Evolutionary conservation across 2,888 invertebrate genomes (phyloP), one percentile per base, ranked within the genome.

Genomic region (Bruchidius siliquastri): DNA sequence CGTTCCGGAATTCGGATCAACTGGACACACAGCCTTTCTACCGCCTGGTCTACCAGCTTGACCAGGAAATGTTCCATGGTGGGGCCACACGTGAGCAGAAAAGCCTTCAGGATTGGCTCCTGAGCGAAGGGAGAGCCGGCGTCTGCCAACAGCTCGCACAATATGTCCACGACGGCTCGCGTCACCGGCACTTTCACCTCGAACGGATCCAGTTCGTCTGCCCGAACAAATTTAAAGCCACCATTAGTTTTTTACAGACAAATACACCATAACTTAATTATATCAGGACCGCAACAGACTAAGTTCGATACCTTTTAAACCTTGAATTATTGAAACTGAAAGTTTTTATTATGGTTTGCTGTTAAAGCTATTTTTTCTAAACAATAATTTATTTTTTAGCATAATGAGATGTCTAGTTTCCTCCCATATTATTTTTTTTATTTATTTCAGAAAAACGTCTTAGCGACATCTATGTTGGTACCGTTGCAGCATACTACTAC

Each of bases 151-250:
- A 88, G 77, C 80, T 89, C 89, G 74, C 88, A 89, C 66, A 87
- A 78, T 67, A 89, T 84, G 79, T 89, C 89, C 66, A 88, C 76
- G 20, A 85, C 76, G 0, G 85, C 85, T 79, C 88, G 87, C 1
- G 88, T 87, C 77, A 88, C 82, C 18, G 87, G 87, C 75, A 89
- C 81, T 78, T 86, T 86, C 0, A 86, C 83, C 75, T 89, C 88
- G 72, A 88, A 84, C 72, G 88, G 89, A 26, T 89, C 89, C 22
- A 88, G 79, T 81, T 89, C 89, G 80, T 89, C 89, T 88, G 77
- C 71, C n/a, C n/a, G 82, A 84, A 75, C 67, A 71, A 68, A 73
- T 71, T 20, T 66, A 4, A 26, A n/a, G n/a, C n/a, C n/a, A n/a
- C n/a, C n/a, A n/a, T n/a, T 26, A 4, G 26, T 4, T 26, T 2